A percentile compares a stretch with the other conserved stretches of the same genome.
These are phyloP conservation scores for Chauna torquata DNA, from an alignment of 2,113 vertebrate species.

Conservation along the genomic window DNA sequence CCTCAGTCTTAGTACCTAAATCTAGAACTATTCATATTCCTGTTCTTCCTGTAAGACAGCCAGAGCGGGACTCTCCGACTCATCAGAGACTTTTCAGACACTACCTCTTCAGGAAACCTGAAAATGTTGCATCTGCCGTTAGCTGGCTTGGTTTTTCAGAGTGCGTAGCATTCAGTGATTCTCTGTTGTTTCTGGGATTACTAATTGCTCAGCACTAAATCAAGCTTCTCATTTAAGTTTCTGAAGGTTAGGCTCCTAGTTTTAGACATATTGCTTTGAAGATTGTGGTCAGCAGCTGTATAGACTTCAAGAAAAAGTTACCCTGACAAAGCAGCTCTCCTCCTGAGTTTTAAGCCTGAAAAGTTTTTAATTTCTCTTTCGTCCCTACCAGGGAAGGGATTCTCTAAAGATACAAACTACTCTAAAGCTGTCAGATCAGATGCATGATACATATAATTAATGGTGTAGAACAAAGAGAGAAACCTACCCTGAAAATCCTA, in stretches of 20 bases:
- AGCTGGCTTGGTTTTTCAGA: background rate
- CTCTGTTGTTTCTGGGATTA: background rate
- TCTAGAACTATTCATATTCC: background rate
- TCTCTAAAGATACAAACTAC: background rate
- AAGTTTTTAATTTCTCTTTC: background rate
- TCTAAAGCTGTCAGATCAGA: background rate
- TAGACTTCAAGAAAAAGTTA: background rate
- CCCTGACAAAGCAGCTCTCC: background rate
- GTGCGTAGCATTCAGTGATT: background rate
- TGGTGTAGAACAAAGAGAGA: background rate
- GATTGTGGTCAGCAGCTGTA: background rate
- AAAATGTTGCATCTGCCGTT: background rate
- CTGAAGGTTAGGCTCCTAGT: background rate
- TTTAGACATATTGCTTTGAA: background rate
- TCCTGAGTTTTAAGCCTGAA: background rate
- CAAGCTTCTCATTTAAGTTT: background rate
- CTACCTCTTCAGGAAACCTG: background rate
- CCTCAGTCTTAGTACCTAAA: background rate
- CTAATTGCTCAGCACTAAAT: fast-evolving
- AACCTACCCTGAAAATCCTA: background rate
- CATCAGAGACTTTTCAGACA: background rate
- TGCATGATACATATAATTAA: background rate
- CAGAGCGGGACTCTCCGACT: background rate
- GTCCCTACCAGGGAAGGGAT: background rate
- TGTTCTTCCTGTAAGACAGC: background rate